Evolutionary conservation across 1,140 invertebrate genomes (phyloP).

Genomic region (Pseudobourletiella spinata): DNA sequence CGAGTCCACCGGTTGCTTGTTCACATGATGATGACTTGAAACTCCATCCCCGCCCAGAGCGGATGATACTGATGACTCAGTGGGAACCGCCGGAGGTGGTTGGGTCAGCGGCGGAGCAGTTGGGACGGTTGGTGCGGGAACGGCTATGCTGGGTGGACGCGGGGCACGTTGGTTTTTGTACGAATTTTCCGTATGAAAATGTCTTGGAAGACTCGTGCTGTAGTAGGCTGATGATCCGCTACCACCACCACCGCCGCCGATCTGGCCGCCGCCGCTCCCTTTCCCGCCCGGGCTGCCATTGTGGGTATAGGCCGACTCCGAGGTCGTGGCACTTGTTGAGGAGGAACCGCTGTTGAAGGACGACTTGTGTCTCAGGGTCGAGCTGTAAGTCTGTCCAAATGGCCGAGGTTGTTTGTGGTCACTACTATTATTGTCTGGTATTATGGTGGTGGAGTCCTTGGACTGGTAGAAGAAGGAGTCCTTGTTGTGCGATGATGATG

Average conservation of each 20-base stretch:
- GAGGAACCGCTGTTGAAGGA: constrained; percentile 26
- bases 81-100: background rate
- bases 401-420: too few relatives aligned
- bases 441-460: too few relatives aligned
- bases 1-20: too few relatives aligned
- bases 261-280: background rate
- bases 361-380: constrained; percentile 25
- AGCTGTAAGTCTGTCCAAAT: background rate
- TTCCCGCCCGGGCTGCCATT: too few relatives aligned
- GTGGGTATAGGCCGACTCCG: too few relatives aligned
- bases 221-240: background rate
- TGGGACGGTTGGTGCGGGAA: background rate
- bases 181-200: constrained; percentile 29
- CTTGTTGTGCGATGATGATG: too few relatives aligned
- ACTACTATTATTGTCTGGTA: too few relatives aligned
- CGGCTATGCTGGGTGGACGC: background rate
- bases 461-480: too few relatives aligned
- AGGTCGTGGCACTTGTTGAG: constrained; percentile 13
- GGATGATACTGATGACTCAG: too few relatives aligned
- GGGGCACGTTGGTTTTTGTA: constrained; percentile 13
- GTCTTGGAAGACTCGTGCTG: constrained; percentile 26
- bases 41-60: too few relatives aligned
- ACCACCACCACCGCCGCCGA: background rate
- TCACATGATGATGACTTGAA: too few relatives aligned
- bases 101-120: background rate